Base-by-base conservation (phyloP, 2,797 vertebrate genomes). In the Cercopithecus hamlyni region DNA sequence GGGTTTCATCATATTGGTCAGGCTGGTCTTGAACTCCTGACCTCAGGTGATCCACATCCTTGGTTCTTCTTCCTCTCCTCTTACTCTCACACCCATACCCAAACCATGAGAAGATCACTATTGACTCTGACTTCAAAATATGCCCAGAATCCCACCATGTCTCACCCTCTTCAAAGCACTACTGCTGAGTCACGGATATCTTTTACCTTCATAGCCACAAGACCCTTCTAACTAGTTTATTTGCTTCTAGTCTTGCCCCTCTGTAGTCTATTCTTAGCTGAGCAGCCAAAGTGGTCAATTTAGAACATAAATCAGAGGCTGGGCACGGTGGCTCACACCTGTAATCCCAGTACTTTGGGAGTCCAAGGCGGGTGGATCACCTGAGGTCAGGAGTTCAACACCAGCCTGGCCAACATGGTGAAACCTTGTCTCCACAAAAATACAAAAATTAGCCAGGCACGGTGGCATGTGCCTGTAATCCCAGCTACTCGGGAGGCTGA, bases 241-340 rank as follows among this genome's bases (percentile, higher is more conserved):
- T 45, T 17, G 12, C n/a, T 20, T 77, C 24, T 24, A 3, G n/a
- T 33, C 82, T 86, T 73, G 58, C 33, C 52, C 64, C 27, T 67
- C 20, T 43, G 3, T 58, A 12, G 27, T 52, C 52, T 41, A 0
- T n/a, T 73, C 70, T 45, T 72, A n/a, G 6, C 9, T 50, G 11
- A 88, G 22, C 33, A 20, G n/a, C 33, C 88, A 76, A 61, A 52
- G 48, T 2, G 17, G 92, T 48, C 27, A 7, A 0, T 57, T 85
- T 43, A 90, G 77, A 81, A 39, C 20, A 13, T 24, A 26, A 85
- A 36, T 64, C 20, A 72, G 61, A n/a, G 61, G 61, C 30, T 7
- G 1, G 61, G 15, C 0, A 0, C 4, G 1, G 7, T 19, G 30
- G 7, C 61, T 67, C 30, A 67, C 30, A 17, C 61, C 61, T 67